phyloP scores from a whole-genome alignment of 2,797 vertebrate species.

The Acipenser oxyrinchus region DNA sequence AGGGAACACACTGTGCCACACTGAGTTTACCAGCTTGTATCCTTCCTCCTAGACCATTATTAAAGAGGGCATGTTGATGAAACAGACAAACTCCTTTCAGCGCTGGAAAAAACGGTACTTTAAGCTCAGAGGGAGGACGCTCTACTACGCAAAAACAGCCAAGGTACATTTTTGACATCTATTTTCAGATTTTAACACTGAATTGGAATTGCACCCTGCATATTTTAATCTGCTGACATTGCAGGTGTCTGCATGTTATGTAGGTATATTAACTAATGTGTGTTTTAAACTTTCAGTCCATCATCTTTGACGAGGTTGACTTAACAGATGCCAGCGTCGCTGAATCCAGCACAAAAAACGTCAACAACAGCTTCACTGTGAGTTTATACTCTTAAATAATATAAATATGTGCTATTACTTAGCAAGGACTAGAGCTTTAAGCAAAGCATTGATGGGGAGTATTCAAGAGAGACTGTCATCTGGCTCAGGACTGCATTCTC shows the following conservation, averaged over 20 bases:
- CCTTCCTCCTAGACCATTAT: constrained; percentile 70
- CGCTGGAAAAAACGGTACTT: constrained; percentile 95
- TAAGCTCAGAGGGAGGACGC: constrained; percentile 83
- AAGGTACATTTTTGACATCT: constrained; percentile 58
- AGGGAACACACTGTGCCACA: no score
- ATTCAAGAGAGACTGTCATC: no score
- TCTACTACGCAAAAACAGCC: constrained; percentile 92
- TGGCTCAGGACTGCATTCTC: no score
- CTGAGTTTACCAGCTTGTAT: constrained; percentile 6
- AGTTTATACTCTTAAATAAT: constrained; percentile 30
- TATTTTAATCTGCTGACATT: no score
- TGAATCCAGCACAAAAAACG: constrained; percentile 94
- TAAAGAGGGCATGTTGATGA: constrained; percentile 89
- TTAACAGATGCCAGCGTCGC: constrained; percentile 92
- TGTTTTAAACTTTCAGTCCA: constrained; percentile 61
- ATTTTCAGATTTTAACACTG: no score
- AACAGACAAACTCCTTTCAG: constrained; percentile 94
- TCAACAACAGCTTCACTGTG: constrained; percentile 98
- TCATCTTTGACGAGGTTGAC: constrained; percentile 96
- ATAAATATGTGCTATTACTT: no score
- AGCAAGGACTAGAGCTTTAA: no score
- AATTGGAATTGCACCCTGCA: no score
- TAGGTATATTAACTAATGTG: not conserved
- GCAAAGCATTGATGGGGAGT: no score
- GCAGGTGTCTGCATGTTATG: not conserved